These are phyloP conservation scores for Hippocampus kuda DNA, from an alignment of 2,797 vertebrate genomes.

Conservation along the genomic window DNA sequence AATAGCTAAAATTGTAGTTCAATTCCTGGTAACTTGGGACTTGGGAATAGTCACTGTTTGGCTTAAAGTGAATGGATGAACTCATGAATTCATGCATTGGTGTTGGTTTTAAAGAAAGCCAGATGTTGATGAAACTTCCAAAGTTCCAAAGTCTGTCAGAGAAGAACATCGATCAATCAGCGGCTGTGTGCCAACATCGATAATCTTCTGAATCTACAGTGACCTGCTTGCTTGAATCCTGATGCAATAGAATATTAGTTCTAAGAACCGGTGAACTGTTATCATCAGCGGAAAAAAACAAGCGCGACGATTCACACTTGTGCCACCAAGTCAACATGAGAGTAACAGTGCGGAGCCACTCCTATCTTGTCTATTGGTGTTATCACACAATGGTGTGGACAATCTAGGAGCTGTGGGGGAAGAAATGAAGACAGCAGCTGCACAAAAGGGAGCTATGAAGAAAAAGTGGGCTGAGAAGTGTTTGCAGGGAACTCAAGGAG, in stretches of 20 bases:
- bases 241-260: background rate
- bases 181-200: too few species aligned
- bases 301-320: background rate
- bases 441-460: slow-evolving; percentile 23
- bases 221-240: background rate
- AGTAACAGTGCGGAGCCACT: background rate
- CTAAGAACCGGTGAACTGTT: background rate
- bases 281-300: background rate
- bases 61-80: too few species aligned
- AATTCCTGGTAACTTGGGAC: too few species aligned
- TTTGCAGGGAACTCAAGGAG: slow-evolving; percentile 37
- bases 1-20: too few species aligned
- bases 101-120: too few species aligned
- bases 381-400: background rate
- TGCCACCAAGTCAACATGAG: background rate
- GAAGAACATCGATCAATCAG: too few species aligned
- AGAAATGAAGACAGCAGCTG: background rate
- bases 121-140: too few species aligned
- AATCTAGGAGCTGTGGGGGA: background rate
- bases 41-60: too few species aligned
- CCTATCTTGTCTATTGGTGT: background rate
- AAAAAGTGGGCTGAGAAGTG: slow-evolving; percentile 35
- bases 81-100: too few species aligned
- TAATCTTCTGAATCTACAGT: background rate
- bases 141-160: too few species aligned